A percentile compares a stretch with the other conserved stretches of the same genome.
phyloP scores from a whole-genome alignment of 2,113 vertebrate species.

The Noctilio leporinus region DNA sequence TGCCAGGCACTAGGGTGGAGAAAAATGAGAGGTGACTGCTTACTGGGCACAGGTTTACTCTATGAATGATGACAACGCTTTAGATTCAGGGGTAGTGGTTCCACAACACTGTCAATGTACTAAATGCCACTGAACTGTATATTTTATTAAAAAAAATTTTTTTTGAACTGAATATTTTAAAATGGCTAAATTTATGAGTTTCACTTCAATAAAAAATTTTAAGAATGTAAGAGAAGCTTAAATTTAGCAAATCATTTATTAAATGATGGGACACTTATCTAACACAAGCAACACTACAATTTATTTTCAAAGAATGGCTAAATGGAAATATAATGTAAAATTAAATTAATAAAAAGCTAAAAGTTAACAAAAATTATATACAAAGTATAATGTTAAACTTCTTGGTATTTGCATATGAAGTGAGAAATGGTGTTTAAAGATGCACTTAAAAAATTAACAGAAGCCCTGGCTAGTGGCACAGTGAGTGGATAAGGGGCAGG shows the following conservation, averaged over 20 bases:
- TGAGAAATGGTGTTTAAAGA: not conserved
- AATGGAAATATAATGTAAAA: not conserved
- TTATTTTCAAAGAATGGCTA: constrained; percentile 6
- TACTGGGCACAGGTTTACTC: not conserved
- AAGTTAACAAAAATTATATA: not conserved
- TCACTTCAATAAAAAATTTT: not conserved
- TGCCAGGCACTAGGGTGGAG: not conserved
- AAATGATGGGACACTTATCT: not conserved
- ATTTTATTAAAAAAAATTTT: not conserved
- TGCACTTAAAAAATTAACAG: not conserved
- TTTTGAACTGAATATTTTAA: not conserved
- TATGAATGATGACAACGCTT: not conserved
- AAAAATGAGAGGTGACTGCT: not conserved
- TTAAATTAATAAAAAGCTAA: not conserved
- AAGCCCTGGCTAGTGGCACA: too few relatives aligned
- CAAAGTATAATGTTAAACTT: not conserved
- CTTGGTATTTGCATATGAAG: not conserved
- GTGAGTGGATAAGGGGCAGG: too few relatives aligned
- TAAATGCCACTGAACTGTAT: not conserved
- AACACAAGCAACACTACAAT: not conserved
- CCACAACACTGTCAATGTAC: not conserved
- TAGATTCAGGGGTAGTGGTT: not conserved
- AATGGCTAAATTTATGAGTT: not conserved
- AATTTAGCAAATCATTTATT: not conserved
- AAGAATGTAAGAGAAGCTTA: not conserved